Evolutionary conservation across 2,113 vertebrate species (phyloP), one percentile per base, ranked within the genome.

Genomic region (Scomber scombrus): DNA sequence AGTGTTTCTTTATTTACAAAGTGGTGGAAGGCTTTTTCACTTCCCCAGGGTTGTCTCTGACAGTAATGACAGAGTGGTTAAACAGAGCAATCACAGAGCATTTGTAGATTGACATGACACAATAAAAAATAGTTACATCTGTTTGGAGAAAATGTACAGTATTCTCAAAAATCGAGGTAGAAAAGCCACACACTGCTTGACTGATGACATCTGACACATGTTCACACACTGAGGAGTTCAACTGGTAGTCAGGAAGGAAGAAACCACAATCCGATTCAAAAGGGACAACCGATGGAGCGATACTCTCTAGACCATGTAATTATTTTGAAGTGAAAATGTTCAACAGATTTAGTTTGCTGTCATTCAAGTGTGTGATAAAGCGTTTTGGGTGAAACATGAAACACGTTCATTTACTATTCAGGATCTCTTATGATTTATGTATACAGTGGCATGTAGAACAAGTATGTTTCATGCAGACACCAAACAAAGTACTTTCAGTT

Each of bases 1-100:
- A 75, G 85, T 89, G 83, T 47, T 61, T 80, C 74, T 93, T 94
- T 93, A 94, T 94, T 93, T 92, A 92, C 90, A 92, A 89, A 82
- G 85, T 89, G 82, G 84, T 81, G 54, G 86, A 84, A 88, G 60
- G 64, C 64, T 71, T 70, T 81, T 69, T 75, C 65, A 43, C 69
- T 54, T 62, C 52, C 18, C 66, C 73, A 67, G 65, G 65, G 65
- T 85, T 63, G 18, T 71, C 55, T 77, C 52, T 56, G 68, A 84
- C 49, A 55, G 47, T 64, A 52, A 71, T 54, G 75, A 80, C 85
- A 92, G 88, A 80, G 70, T 21, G 3, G 45, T 85, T 68, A 69
- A 61, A 81, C 64, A 79, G 60, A 84, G 76, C 49, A 63, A 79
- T 80, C 58, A 77, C 82, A 74, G 54, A 75, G 74, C 67, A 84